Conservation (phyloP, 2,113 vertebrate genomes). For the Austrofundulus limnaeus region DNA sequence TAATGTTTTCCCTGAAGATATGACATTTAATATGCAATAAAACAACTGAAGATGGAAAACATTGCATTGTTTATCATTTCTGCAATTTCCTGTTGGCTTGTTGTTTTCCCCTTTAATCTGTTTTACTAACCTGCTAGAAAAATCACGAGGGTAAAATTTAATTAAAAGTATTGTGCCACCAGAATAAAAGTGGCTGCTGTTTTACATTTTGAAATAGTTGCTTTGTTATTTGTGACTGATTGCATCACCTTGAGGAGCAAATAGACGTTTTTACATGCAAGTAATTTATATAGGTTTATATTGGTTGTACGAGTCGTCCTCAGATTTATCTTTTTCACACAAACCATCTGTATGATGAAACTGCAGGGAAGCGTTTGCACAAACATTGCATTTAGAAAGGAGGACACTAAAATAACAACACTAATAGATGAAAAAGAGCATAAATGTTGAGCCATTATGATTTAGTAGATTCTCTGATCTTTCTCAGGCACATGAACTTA, state of each 20-base stretch:
- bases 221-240: conserved; percentile 9
- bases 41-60: conserved; percentile 6
- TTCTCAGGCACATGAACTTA: conserved; percentile 91
- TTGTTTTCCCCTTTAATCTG: not conserved
- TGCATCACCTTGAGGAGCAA: conserved; percentile 2
- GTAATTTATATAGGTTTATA: not conserved
- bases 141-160: no score
- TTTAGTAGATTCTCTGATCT: not conserved
- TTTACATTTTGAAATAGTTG: conserved; percentile 6
- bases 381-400: no score
- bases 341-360: not conserved
- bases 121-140: no score
- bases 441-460: conserved; percentile 1
- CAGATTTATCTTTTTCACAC: not conserved
- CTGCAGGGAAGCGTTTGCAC: no score
- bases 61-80: conserved; percentile 3
- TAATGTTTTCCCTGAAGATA: no score
- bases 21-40: conserved; percentile 4
- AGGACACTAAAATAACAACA: not conserved
- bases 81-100: not conserved
- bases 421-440: not conserved
- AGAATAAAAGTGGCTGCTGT: not conserved
- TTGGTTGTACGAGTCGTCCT: conserved; percentile 2
- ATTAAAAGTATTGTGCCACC: not conserved
- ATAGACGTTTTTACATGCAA: conserved; percentile 4